Percentiles rank a stretch among this genome's conserved stretches.
Evolutionary conservation across 2,888 invertebrate species (phyloP).

Genomic region (Rugalucina vietnamica): DNA sequence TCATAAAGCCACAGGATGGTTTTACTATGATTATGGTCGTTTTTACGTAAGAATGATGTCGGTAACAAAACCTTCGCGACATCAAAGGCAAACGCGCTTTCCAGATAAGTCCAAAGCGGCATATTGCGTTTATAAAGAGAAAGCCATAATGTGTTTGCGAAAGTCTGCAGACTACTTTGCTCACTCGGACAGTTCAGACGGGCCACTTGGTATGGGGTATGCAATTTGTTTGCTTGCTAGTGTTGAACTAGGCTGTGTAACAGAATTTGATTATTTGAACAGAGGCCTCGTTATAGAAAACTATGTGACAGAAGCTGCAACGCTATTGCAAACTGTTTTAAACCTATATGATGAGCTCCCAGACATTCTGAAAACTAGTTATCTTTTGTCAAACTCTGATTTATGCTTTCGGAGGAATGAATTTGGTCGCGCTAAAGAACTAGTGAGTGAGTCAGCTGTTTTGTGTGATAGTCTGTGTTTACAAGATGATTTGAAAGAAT

Average conservation of each 20-base stretch:
- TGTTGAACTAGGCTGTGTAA: background rate
- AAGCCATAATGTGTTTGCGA: background rate
- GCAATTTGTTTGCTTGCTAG: background rate
- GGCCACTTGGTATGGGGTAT: background rate
- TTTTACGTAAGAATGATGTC: background rate
- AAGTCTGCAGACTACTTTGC: background rate
- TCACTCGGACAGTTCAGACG: background rate
- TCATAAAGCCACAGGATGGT: background rate
- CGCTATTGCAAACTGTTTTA: background rate
- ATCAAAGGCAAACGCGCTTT: background rate
- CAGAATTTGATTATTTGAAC: background rate
- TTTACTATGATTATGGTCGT: conserved; percentile 2
- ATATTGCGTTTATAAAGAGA: background rate
- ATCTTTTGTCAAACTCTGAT: background rate
- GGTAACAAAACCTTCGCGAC: background rate
- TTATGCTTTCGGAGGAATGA: background rate
- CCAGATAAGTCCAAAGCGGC: background rate
- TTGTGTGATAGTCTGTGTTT: background rate
- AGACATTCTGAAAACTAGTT: background rate
- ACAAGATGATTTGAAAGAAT: background rate
- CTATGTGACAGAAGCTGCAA: background rate
- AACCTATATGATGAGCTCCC: background rate
- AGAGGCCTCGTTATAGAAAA: background rate
- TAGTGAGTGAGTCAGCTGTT: background rate
- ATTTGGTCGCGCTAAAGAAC: background rate